A percentile compares a stretch with the other conserved stretches of the same genome.
phyloP scores from a whole-genome alignment of 2,888 invertebrate genomes.

The Hofmannophila pseudospretella region DNA sequence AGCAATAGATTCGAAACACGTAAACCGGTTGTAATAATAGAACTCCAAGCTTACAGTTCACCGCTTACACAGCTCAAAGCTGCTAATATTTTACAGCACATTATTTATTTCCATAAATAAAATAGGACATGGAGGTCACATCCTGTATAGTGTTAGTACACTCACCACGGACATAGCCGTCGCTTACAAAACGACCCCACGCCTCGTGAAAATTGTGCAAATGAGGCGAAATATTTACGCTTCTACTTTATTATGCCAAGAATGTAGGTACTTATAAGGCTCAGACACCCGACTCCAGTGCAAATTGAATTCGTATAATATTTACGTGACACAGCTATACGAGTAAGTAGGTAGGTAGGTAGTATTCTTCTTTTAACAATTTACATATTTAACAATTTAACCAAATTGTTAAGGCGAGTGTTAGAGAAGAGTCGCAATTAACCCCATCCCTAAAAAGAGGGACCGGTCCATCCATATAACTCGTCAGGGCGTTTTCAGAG shows the following conservation, averaged over 20 bases:
- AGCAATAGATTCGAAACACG: constrained; percentile 16
- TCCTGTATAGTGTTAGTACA: no score
- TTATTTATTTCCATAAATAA: no score
- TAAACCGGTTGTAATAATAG: constrained; percentile 19
- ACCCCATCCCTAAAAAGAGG: no score
- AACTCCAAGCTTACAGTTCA: not conserved
- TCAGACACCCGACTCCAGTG: constrained; percentile 8
- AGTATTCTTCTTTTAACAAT: no score
- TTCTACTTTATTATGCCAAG: constrained; percentile 19
- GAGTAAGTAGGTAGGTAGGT: no score
- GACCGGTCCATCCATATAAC: no score
- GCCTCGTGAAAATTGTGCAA: constrained; percentile 21
- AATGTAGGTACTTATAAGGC: constrained; percentile 15
- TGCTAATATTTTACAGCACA: constrained; percentile 5
- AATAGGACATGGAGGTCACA: no score
- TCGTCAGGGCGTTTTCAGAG: no score
- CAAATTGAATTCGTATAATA: constrained; percentile 18
- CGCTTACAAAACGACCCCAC: constrained; percentile 8
- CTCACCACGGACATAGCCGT: no score
- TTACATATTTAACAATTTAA: no score
- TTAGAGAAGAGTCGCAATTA: no score
- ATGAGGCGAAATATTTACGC: constrained; percentile 22
- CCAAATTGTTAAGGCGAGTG: no score
- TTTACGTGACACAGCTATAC: constrained; percentile 18
- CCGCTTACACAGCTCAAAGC: not conserved